Conservation (phyloP, 2,888 invertebrate genomes). For the Willowsia nigromaculata region DNA sequence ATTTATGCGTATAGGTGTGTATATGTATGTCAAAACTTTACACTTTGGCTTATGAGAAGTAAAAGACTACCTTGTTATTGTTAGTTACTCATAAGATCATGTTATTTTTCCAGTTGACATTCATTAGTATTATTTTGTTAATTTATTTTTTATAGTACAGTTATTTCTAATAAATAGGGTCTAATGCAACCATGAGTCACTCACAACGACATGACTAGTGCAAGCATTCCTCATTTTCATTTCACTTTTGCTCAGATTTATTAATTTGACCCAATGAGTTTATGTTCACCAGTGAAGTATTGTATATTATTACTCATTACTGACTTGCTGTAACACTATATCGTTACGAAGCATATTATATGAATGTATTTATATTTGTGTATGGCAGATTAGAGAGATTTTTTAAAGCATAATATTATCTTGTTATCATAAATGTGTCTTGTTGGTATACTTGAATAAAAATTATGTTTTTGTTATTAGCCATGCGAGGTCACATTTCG, state of each 20-base stretch:
- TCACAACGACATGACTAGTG: not conserved
- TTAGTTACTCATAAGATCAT: not conserved
- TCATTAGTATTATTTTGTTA: not conserved
- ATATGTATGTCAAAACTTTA: not conserved
- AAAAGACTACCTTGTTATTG: not conserved
- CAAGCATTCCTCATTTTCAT: not conserved
- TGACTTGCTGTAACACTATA: not conserved
- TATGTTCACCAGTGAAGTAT: not conserved
- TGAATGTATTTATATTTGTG: slow-evolving; percentile 46
- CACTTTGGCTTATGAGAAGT: not conserved
- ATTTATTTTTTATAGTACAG: not conserved
- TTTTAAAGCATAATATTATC: not conserved
- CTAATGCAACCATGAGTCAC: too few relatives aligned
- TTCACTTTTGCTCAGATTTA: not conserved
- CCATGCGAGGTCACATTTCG: too few relatives aligned
- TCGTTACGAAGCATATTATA: not conserved
- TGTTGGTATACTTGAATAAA: too few relatives aligned
- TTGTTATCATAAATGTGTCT: not conserved
- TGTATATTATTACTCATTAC: not conserved
- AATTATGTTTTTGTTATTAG: too few relatives aligned
- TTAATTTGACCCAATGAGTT: not conserved
- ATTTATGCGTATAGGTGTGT: not conserved
- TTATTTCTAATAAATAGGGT: too few relatives aligned
- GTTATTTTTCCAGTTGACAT: too few relatives aligned
- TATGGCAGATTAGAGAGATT: not conserved